Conservation (phyloP, 2,888 invertebrate genomes). For the Altica lythri region DNA sequence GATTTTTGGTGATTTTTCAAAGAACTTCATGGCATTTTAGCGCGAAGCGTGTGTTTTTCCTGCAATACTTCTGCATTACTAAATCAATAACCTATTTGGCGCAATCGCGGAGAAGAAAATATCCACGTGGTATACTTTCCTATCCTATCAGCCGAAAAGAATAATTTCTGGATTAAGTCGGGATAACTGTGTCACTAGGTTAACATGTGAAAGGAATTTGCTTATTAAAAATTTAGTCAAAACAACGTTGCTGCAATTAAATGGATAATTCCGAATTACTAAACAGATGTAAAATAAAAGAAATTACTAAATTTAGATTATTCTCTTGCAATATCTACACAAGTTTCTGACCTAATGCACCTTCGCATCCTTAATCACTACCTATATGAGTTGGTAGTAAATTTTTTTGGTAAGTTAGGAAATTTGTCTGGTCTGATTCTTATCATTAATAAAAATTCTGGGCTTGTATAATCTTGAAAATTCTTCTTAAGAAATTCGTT, state of each 20-base stretch:
- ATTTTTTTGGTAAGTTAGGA: no score
- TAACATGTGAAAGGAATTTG: background rate
- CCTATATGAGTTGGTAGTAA: no score
- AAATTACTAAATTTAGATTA: background rate
- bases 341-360: no score
- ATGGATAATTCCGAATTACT: no score
- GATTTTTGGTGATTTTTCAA: conserved; percentile 17
- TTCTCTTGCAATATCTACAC: no score
- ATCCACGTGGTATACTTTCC: conserved; percentile 27
- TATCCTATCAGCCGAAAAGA: conserved; percentile 12
- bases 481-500: no score
- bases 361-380: no score
- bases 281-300: background rate
- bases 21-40: conserved; percentile 21
- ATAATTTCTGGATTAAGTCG: conserved; percentile 9
- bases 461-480: no score
- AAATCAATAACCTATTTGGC: conserved; percentile 36
- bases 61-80: conserved; percentile 39
- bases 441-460: no score
- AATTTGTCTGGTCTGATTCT: no score
- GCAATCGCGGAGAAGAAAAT: conserved; percentile 29
- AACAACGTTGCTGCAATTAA: no score
- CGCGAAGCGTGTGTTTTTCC: conserved; percentile 29
- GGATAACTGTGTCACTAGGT: conserved; percentile 1
- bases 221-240: no score